Base-by-base conservation (phyloP, 2,888 invertebrate species). In the Andrena fulva region DNA sequence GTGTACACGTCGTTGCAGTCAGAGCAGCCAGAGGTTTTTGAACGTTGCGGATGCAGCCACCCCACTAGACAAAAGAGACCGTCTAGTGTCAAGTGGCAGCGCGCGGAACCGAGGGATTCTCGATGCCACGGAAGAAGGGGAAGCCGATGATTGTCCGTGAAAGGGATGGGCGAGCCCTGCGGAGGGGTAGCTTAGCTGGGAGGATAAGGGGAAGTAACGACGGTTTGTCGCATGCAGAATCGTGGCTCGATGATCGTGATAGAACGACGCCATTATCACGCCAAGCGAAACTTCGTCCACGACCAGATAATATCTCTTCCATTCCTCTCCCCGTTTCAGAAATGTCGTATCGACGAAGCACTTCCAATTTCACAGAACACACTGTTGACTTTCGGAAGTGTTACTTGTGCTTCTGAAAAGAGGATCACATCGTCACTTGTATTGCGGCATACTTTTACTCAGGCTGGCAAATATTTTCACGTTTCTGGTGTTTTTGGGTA, bases 41-140 rank as follows among this genome's bases (percentile, higher is more conserved):
- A 88, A 82, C 82, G 76, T 78, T 81, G 87, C 88, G 84, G 80
- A 84, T 87, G 85, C 87, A 89, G 89, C 76, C 84, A 78, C 77
- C 78, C 80, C 89, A 90, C 90, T 91, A 90, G 91, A 90, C 86
- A 89, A 88, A 90, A 90, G 91, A 87, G 87, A 60, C 56, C 87
- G 90, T 91, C 91, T 91, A 91, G 91, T 90, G 91, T 91, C 89
- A 86, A 91, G 91, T 90, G 90, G 89, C 67, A 80, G 80, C 77
- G 76, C 77, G 74, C 52, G 74, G 76, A 70, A 66, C 60, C 60
- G 73, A 73, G 86, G 80, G 81, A 77, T 67, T 48, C 84, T 77
- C 83, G 77, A 70, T 63, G 70, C 79, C 35, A 56, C 77, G 69
- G 67, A 77, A 72, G 80, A 78, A 78, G 72, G 80, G 72, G 76